These are phyloP conservation scores for Allacma fusca DNA, from an alignment of 2,888 invertebrate species.

Conservation along the genomic window DNA sequence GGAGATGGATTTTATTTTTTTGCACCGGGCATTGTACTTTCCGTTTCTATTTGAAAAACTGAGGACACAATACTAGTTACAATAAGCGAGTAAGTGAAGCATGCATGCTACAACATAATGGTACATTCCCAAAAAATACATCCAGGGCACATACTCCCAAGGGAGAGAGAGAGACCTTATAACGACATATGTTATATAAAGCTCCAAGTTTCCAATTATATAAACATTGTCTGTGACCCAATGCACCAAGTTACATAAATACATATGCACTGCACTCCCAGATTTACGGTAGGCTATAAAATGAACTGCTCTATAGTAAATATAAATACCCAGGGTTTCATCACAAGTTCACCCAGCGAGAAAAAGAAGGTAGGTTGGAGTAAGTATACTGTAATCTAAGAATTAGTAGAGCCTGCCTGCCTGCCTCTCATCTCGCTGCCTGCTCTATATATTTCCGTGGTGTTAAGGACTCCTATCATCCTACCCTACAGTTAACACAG, in stretches of 20 bases:
- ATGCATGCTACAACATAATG: neutral
- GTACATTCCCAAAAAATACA: neutral
- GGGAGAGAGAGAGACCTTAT: too few relatives aligned
- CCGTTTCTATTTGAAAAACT: constrained; percentile 1
- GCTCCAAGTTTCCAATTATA: too few relatives aligned
- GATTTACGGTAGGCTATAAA: too few relatives aligned
- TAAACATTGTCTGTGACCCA: too few relatives aligned
- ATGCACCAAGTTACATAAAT: too few relatives aligned
- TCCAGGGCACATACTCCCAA: too few relatives aligned
- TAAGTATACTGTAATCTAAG: constrained; percentile 13
- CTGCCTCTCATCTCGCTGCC: neutral
- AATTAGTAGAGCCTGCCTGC: neutral
- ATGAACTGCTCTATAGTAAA: neutral
- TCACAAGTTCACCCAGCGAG: neutral
- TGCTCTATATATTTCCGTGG: neutral
- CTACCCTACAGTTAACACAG: neutral
- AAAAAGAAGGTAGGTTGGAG: constrained; percentile 6
- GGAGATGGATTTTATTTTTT: constrained; percentile 20
- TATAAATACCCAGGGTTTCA: neutral
- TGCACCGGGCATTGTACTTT: constrained; percentile 30
- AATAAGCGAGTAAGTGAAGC: constrained; percentile 18
- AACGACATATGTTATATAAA: too few relatives aligned
- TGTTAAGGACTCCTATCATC: neutral
- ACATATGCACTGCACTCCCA: too few relatives aligned
- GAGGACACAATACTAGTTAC: constrained; percentile 2